Evolutionary conservation across 2,797 vertebrate species (phyloP).

Genomic region (Oceanodroma leucorhoa): DNA sequence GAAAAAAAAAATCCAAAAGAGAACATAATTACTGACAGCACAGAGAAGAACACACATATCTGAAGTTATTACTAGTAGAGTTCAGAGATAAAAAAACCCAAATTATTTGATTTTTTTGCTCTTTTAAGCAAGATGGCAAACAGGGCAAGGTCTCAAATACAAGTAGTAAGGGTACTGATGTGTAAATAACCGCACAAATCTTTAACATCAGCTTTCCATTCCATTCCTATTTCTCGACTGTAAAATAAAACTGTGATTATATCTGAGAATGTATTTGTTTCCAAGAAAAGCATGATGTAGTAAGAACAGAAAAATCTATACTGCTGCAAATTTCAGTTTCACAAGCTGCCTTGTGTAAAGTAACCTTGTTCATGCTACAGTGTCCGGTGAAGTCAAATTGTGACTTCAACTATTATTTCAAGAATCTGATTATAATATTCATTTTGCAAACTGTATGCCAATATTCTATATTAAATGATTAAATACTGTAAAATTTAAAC

Average conservation of each 20-base stretch:
- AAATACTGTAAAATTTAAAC: background rate
- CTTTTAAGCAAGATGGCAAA: background rate
- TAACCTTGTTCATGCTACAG: background rate
- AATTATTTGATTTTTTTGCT: background rate
- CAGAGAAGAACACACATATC: background rate
- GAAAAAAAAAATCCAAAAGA: background rate
- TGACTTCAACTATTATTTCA: background rate
- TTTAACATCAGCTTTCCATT: background rate
- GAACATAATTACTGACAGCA: background rate
- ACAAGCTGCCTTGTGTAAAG: background rate
- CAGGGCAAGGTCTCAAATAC: background rate
- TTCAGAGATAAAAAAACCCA: background rate
- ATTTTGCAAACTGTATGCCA: background rate
- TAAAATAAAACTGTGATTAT: background rate
- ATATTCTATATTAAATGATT: background rate
- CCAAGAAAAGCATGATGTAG: fast-evolving
- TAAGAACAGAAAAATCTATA: background rate
- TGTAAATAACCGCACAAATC: background rate
- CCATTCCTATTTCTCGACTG: background rate
- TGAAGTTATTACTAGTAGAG: background rate
- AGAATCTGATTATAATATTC: background rate
- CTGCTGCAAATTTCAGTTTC: background rate
- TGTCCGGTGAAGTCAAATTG: background rate
- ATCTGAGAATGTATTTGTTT: background rate
- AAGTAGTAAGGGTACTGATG: background rate